A percentile compares a stretch with the other conserved stretches of the same genome.
Evolutionary conservation across 2,888 invertebrate species (phyloP).

Genomic region (Osmoderma eremita): DNA sequence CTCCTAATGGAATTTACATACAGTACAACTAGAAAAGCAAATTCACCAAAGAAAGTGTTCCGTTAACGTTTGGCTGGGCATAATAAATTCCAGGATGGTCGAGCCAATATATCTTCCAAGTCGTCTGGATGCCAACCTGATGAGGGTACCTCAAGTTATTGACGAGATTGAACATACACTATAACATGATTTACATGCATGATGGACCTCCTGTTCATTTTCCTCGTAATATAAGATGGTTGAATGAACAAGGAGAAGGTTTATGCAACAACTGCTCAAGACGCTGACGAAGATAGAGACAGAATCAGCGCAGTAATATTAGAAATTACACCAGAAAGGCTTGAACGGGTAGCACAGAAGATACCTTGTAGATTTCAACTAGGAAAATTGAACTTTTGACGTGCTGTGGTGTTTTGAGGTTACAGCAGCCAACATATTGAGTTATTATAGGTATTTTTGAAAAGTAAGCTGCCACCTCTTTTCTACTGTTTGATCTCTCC

Average conservation of each 20-base stretch:
- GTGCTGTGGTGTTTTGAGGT: not conserved
- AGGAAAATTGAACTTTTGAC: not conserved
- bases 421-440: not conserved
- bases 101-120: too few species aligned
- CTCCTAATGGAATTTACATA: too few species aligned
- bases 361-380: constrained; percentile 14
- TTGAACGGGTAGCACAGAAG: constrained; percentile 10
- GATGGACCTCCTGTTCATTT: not conserved
- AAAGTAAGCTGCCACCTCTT: too few species aligned
- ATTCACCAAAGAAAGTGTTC: not conserved
- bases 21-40: too few species aligned
- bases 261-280: constrained; percentile 1
- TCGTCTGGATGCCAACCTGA: not conserved
- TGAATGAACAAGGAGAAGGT: not conserved
- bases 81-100: too few species aligned
- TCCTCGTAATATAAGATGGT: not conserved
- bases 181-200: not conserved
- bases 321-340: constrained; percentile 7
- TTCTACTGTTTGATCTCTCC: too few species aligned
- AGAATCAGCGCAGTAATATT: constrained; percentile 10
- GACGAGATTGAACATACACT: not conserved
- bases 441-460: too few species aligned
- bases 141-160: not conserved
- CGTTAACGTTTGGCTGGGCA: too few species aligned
- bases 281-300: constrained; percentile 6